Base-by-base conservation (phyloP, 2,113 vertebrate species). In the Gallinago paraguaiae region DNA sequence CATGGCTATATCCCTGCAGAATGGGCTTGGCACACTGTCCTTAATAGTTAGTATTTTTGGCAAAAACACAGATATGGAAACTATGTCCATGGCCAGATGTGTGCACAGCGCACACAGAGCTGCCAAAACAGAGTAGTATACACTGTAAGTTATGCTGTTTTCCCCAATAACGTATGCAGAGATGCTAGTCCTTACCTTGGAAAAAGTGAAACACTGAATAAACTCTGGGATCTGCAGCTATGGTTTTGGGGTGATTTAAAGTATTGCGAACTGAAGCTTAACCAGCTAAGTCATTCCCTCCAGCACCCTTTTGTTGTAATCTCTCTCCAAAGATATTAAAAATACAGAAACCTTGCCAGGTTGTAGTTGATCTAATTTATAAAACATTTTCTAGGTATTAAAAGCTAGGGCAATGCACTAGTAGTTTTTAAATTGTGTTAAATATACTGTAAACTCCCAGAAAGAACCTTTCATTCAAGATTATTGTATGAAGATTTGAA, bases 361-460 rank as follows among this genome's bases (percentile, higher is more conserved):
- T 88, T 95, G 79, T 90, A 84, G 60, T 94, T 90, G 48, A 96
- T 96, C 82, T 96, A 97, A 96, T 97, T 96, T 96, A 88, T 68
- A 92, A 92, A 95, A 77, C 23, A 48, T 84, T 95, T 90, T 94
- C 86, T 91, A 57, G 48, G 39, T 95, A 95, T 96, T 95, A 96
- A 81, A 88, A 92, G 92, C 76, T 57, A 78, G 65, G 48, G 69
- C 80, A 79, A 90, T 92, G 80, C 53, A 84, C 69, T 96, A 79
- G 57, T 84, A 90, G 67, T 95, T 95, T 88, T 82, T 45, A 90
- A 95, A 95, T 94, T 88, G 60, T 72, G 90, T 94, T 96, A 95
- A 97, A 93, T 96, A 96, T 76, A 92, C 79, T 88, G 92, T 96
- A 93, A 96, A 92, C 53, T 91, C 72, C 72, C 54, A 92, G 72